Conservation (phyloP, 2,113 vertebrate species). For the Seriola quinqueradiata region DNA sequence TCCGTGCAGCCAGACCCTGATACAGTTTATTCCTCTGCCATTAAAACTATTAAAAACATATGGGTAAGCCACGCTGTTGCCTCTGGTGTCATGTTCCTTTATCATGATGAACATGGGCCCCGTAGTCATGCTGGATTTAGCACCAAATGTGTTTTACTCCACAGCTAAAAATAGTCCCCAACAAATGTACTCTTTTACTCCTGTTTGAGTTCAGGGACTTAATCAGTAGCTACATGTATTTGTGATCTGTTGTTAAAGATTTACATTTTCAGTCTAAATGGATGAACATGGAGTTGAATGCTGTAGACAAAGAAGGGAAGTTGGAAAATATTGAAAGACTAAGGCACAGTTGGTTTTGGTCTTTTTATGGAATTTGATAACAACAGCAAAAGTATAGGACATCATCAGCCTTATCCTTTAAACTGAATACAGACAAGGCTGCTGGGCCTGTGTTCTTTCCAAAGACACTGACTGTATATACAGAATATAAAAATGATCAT, state of each 20-base stretch:
- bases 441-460: neutral
- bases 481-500: constrained; percentile 18
- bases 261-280: neutral
- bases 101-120: neutral
- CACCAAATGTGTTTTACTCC: neutral
- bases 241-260: neutral
- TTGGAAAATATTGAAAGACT: neutral
- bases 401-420: neutral
- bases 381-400: constrained; percentile 1
- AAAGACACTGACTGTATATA: constrained; percentile 10
- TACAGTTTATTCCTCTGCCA: neutral
- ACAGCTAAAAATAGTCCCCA: neutral
- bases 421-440: neutral
- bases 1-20: neutral
- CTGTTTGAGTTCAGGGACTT: too few relatives aligned
- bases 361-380: neutral
- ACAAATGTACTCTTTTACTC: neutral
- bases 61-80: neutral
- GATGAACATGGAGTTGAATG: too few relatives aligned
- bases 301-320: neutral
- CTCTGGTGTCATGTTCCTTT: neutral
- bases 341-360: neutral
- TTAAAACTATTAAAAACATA: neutral
- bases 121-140: neutral
- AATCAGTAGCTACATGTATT: too few relatives aligned